Base-by-base conservation (phyloP, 1,140 invertebrate genomes). In the Hermatobates lingyangjiaoensis region DNA sequence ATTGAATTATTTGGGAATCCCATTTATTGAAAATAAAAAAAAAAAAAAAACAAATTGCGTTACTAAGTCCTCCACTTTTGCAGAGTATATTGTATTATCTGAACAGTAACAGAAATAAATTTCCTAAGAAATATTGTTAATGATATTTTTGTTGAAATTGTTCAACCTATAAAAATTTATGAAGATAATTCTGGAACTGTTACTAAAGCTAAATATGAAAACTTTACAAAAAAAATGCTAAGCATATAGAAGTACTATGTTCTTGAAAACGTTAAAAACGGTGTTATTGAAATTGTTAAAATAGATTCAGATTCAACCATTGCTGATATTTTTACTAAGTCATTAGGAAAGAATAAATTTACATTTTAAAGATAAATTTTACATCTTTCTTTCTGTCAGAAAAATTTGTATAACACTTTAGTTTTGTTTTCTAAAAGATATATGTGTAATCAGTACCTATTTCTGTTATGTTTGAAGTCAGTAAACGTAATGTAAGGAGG, bases 21-120 rank as follows among this genome's bases (percentile, higher is more conserved):
- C n/a, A 45, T 56, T 0, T 50, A 25, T 39, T 56, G 55, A 52
- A 50, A 44, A 46, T 50, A 47, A 14, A 53, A 47, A 38, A 53
- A 56, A 40, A 51, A 56, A 47, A 38, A 53, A 56, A 40, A 51
- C 53, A 39, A 30, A 39, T n/a, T 18, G 46, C 18, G 51, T 53
- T 25, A 44, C 45, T 15, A 53, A 30, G 21, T 52, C 54, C 39
- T 52, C 54, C 10, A 44, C 54, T 0, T 40, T 34, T 18, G 50
- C 54, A 0, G 54, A 55, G 40, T 53, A 48, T 26, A 15, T 52
- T 7, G 54, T 51, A 2, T 53, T 56, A 26, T 48, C 45, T 18
- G 50, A 54, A 40, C 30, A 10, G 30, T 34, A 34, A 34, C 7
- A 7, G 30, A 34, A 34, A n/a, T 34, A 34, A 34, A 34, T 10